Percentiles rank a stretch among this genome's conserved stretches.
These are phyloP conservation scores for Atherinomorus stipes DNA, from an alignment of 2,113 vertebrate genomes.

Conservation along the genomic window DNA sequence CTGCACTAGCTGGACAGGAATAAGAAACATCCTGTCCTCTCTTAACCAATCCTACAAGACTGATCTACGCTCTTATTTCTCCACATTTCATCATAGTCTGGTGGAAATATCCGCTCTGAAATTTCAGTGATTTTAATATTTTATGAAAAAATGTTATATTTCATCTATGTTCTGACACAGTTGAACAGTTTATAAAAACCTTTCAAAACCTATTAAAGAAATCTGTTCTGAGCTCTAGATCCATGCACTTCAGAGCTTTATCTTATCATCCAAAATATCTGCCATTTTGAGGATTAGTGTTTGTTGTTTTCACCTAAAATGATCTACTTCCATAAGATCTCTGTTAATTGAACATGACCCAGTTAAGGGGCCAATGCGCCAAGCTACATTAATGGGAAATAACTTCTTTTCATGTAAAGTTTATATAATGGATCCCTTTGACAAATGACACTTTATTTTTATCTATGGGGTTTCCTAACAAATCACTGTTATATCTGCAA, in stretches of 20 bases:
- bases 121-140: slow-evolving; percentile 23
- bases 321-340: slow-evolving; percentile 12
- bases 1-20: slow-evolving; percentile 21
- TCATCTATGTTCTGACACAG: background rate
- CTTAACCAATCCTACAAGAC: background rate
- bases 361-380: too few relatives aligned
- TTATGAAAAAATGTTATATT: slow-evolving; percentile 34
- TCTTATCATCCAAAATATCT: background rate
- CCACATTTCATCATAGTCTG: slow-evolving; percentile 51
- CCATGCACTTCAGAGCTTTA: background rate
- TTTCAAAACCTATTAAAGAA: slow-evolving; percentile 21
- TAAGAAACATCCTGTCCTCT: slow-evolving; percentile 1
- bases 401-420: too few relatives aligned
- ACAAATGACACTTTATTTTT: too few relatives aligned
- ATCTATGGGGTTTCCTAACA: too few relatives aligned
- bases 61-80: slow-evolving; percentile 30
- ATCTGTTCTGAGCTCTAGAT: background rate
- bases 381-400: slow-evolving; percentile 27
- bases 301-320: background rate
- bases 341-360: slow-evolving; percentile 14
- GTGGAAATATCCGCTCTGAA: slow-evolving; percentile 20
- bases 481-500: too few relatives aligned
- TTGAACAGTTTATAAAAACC: slow-evolving; percentile 10
- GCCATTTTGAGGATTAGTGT: slow-evolving; percentile 11
- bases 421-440: too few relatives aligned